Base-by-base conservation (phyloP, 2,888 invertebrate species). In the Yponomeuta sedellus region DNA sequence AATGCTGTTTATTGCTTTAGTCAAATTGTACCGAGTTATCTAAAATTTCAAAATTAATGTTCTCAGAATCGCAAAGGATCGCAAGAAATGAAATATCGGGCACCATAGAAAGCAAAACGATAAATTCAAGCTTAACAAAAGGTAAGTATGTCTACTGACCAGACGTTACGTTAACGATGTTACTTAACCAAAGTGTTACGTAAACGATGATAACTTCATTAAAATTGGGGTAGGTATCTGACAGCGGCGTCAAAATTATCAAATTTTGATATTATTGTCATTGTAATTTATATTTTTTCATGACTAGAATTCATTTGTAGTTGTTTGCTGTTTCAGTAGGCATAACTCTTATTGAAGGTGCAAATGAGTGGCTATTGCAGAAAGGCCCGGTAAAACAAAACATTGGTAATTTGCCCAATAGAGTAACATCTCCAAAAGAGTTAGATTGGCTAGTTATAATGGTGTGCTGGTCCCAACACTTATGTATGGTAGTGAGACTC, bases 21-120 rank as follows among this genome's bases (percentile, higher is more conserved):
- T 2, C 28, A 28, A 28, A 28, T 28, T 28, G 28, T 28, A 28
- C 28, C 5, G 5, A 4, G 28, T 44, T 6, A 10, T 44, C 44
- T 44, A 8, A 5, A 44, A 44, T 10, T 5, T 44, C 2, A 44
- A 12, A 12, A 2, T 10, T 44, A 12, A 16, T 52, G 44, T 61
- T 61, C 77, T 5, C 80, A 88, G 88, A 86, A 70, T 80, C 84
- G 63, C 85, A 84, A 74, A 82, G 76, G 69, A 68, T 73, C 25
- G 70, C 73, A 19, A 70, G 68, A 28, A 73, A 72, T 11, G 70
- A 75, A 57, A 67, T 71, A 62, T 71, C 69, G 1, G 74, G 72
- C 19, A 69, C 71, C 6, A 72, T 76, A 56, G 74, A 74, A 66
- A 74, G 69, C 67, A 74, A 69, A 63, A 66, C 70, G 5, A 70